A percentile compares a stretch with the other conserved stretches of the same genome.
Conservation (phyloP, 2,888 invertebrate genomes). For the Tachina lurida region DNA sequence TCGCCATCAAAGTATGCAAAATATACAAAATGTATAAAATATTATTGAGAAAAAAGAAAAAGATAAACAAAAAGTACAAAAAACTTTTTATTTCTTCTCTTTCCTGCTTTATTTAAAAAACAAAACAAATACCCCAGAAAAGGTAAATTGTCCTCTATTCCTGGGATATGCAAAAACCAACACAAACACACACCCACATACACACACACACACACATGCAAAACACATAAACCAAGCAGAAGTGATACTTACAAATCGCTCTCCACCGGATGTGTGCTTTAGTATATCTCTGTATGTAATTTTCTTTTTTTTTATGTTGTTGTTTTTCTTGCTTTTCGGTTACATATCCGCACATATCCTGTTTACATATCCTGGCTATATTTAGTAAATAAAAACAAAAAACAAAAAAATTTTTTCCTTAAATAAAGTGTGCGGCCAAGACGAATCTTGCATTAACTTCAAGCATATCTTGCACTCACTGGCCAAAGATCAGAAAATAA, state of each 20-base stretch:
- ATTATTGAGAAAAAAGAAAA: constrained; percentile 18
- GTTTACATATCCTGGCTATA: constrained; percentile 68
- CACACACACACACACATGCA: neutral
- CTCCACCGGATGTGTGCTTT: constrained; percentile 65
- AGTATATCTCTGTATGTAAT: constrained; percentile 42
- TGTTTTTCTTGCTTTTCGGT: constrained; percentile 23
- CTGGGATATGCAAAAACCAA: constrained; percentile 1
- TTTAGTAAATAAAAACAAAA: constrained; percentile 29
- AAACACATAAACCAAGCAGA: constrained; percentile 23
- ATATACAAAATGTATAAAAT: constrained; percentile 48
- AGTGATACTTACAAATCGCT: constrained; percentile 66
- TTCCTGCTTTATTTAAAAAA: constrained; percentile 4
- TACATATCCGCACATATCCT: constrained; percentile 71
- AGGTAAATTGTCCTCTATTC: constrained; percentile 52
- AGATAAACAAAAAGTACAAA: constrained; percentile 13
- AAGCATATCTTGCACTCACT: neutral
- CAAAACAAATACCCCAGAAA: constrained; percentile 1
- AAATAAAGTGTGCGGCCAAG: too few species aligned
- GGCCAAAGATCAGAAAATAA: too few species aligned
- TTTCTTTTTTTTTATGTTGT: constrained; percentile 14
- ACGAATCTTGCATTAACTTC: neutral
- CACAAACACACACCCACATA: too few species aligned
- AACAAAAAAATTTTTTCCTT: neutral
- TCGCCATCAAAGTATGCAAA: constrained; percentile 53
- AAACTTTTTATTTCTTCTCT: constrained; percentile 26